phyloP scores from a whole-genome alignment of 2,113 vertebrate genomes.

The Sceloporus undulatus region DNA sequence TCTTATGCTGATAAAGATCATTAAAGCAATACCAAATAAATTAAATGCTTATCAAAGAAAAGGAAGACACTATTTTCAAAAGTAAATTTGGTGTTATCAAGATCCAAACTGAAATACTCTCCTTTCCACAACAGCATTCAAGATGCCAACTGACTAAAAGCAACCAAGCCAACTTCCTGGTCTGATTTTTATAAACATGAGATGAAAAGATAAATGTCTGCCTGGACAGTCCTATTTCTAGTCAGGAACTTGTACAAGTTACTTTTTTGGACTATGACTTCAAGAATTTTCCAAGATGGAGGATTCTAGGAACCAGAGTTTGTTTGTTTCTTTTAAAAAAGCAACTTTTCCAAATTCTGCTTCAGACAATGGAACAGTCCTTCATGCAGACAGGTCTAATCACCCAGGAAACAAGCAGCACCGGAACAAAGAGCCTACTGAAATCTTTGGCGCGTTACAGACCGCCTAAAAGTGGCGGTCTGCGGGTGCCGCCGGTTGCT shows the following conservation, averaged over 20 bases:
- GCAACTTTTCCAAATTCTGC: too few relatives aligned
- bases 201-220: not conserved
- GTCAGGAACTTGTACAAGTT: too few relatives aligned
- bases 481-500: too few relatives aligned
- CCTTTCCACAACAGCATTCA: not conserved
- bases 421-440: not conserved
- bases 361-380: too few relatives aligned
- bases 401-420: not conserved
- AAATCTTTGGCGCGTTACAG: too few relatives aligned
- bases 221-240: too few relatives aligned
- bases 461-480: too few relatives aligned
- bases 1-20: not conserved
- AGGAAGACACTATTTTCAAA: rapidly evolving
- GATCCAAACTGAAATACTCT: not conserved
- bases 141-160: not conserved
- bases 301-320: too few relatives aligned
- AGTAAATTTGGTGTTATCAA: rapidly evolving
- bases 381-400: not conserved
- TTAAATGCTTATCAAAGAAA: not conserved
- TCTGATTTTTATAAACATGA: not conserved
- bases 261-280: too few relatives aligned
- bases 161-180: not conserved
- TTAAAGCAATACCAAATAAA: not conserved
- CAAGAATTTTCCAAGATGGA: not conserved
- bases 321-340: too few relatives aligned